Percentiles rank a stretch among this genome's conserved stretches.
Conservation (phyloP, 2,113 vertebrate genomes). For the Dipodomys spectabilis region DNA sequence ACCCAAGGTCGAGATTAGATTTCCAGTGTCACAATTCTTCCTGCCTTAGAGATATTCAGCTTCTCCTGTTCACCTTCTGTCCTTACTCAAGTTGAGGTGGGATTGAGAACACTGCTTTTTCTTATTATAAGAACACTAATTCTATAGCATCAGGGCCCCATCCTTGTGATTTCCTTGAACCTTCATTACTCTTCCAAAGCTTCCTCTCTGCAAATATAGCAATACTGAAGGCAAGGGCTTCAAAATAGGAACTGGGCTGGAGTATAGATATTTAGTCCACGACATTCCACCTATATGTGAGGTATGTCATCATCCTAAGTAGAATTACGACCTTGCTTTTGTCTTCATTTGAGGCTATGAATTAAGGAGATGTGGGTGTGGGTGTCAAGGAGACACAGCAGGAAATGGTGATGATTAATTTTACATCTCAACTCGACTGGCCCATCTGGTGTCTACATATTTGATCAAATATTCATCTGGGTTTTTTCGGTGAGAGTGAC, state of each 20-base stretch:
- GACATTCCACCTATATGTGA: not conserved
- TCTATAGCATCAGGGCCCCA: not conserved
- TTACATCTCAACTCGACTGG: not conserved
- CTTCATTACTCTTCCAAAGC: not conserved
- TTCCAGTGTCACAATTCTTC: not conserved
- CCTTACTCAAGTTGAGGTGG: not conserved
- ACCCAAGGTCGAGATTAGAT: not conserved
- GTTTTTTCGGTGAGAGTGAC: not conserved
- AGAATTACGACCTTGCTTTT: not conserved
- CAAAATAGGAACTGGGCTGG: not conserved
- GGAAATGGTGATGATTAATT: not conserved
- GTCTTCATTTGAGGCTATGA: not conserved
- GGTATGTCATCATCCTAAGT: not conserved
- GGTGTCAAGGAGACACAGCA: not conserved
- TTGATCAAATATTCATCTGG: not conserved
- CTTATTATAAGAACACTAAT: not conserved
- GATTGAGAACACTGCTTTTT: not conserved
- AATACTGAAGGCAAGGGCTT: not conserved
- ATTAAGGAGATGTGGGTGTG: not conserved
- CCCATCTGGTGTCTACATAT: not conserved
- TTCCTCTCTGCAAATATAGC: not conserved
- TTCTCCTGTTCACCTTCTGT: not conserved
- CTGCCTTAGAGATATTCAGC: not conserved
- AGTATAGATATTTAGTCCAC: not conserved
- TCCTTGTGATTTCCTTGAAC: not conserved